phyloP scores from a whole-genome alignment of 64 coral and sea anemone species.

The Dendrophyllia cribrosa region DNA sequence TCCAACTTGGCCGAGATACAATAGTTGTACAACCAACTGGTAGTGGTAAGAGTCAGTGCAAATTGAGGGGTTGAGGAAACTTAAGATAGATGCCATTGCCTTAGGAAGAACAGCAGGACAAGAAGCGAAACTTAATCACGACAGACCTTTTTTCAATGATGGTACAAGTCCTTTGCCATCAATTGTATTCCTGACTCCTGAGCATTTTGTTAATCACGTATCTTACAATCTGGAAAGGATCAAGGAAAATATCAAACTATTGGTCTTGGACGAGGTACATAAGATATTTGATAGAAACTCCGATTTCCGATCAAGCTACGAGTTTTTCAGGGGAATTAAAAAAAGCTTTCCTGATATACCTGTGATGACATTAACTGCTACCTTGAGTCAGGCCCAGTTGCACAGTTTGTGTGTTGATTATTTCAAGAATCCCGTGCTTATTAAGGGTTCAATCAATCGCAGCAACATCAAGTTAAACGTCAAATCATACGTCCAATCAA shows the following conservation, averaged over 20 bases:
- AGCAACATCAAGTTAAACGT: slow-evolving; percentile 60
- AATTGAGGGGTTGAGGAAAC: background rate
- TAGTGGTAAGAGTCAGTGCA: slow-evolving; percentile 46
- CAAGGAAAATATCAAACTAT: slow-evolving; percentile 21
- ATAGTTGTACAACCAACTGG: slow-evolving; percentile 51
- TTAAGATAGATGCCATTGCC: slow-evolving; percentile 1
- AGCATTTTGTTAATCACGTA: slow-evolving; percentile 28
- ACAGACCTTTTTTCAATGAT: slow-evolving; percentile 8
- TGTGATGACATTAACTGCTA: slow-evolving; percentile 57
- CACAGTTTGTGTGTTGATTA: background rate
- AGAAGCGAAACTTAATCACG: slow-evolving; percentile 5
- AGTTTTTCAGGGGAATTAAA: slow-evolving; percentile 18
- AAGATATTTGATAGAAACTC: slow-evolving; percentile 76
- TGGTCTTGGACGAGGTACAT: slow-evolving; percentile 64
- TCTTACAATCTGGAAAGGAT: background rate
- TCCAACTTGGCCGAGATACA: background rate
- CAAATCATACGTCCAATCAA: background rate
- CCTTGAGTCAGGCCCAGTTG: slow-evolving; percentile 21
- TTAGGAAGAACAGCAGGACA: slow-evolving; percentile 1
- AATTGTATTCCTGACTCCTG: slow-evolving; percentile 39
- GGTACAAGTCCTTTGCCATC: background rate
- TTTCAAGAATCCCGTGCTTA: background rate
- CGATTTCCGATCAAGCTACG: slow-evolving; percentile 45
- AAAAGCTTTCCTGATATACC: slow-evolving; percentile 10
- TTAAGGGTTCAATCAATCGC: background rate